phyloP scores from a whole-genome alignment of 2,797 vertebrate species.

The Sebastes paucispinis region DNA sequence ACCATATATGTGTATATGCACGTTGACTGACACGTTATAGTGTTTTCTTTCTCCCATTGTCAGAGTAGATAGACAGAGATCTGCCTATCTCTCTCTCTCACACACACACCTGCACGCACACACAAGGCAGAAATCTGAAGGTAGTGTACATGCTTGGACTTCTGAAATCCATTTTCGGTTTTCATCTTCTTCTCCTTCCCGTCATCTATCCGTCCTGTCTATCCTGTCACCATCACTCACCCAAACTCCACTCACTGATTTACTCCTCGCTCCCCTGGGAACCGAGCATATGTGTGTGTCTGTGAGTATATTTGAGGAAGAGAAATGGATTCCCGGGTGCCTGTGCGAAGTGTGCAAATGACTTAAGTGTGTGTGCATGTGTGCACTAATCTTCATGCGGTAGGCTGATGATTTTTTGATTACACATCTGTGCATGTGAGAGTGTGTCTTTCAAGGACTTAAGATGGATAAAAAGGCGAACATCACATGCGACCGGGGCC shows the following conservation, averaged over 20 bases:
- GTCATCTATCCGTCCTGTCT: slow-evolving; percentile 70
- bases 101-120: not conserved
- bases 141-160: slow-evolving; percentile 56
- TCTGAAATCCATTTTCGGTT: slow-evolving; percentile 67
- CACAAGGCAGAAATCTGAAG: slow-evolving; percentile 13
- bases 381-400: not conserved
- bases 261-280: slow-evolving; percentile 44
- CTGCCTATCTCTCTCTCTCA: not conserved
- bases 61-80: slow-evolving; percentile 15
- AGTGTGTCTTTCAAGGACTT: slow-evolving; percentile 7
- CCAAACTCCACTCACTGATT: slow-evolving; percentile 63
- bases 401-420: slow-evolving; percentile 4
- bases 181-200: slow-evolving; percentile 68
- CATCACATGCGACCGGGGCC: not conserved
- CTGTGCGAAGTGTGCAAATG: not conserved
- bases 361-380: not conserved
- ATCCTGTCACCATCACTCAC: slow-evolving; percentile 71
- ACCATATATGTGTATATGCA: not conserved
- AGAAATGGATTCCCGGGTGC: slow-evolving; percentile 49
- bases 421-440: not conserved
- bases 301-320: slow-evolving; percentile 54
- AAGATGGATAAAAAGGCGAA: slow-evolving; percentile 26
- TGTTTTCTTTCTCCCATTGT: not conserved
- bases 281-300: slow-evolving; percentile 29
- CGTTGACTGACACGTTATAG: not conserved